Evolutionary conservation across 2,888 invertebrate genomes (phyloP).

Genomic region (Trichacis sp.): DNA sequence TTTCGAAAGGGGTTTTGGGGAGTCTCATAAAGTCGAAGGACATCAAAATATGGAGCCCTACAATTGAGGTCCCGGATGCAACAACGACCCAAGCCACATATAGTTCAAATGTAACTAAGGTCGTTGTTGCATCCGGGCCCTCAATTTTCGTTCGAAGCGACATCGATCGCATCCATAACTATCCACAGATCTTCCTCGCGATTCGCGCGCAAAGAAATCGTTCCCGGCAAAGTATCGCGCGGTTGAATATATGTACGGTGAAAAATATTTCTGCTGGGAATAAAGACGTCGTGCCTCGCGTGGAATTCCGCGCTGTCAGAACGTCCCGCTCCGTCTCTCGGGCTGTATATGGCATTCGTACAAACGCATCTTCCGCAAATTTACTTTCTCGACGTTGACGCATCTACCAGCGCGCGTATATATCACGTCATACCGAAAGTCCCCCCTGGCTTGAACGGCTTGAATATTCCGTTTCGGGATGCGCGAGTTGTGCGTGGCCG

Average conservation of each 20-base stretch:
- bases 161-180: too few relatives aligned
- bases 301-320: conserved; percentile 11
- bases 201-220: conserved; percentile 8
- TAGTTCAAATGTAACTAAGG: too few relatives aligned
- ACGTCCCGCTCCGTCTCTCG: not conserved
- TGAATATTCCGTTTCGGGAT: conserved; percentile 26
- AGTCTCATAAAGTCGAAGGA: too few relatives aligned
- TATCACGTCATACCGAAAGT: conserved; percentile 38
- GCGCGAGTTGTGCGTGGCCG: conserved; percentile 15
- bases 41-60: too few relatives aligned
- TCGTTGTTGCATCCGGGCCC: too few relatives aligned
- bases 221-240: too few relatives aligned
- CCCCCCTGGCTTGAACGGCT: conserved; percentile 40
- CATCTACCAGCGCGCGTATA: conserved; percentile 41
- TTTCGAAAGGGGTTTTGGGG: too few relatives aligned
- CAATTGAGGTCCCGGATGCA: too few relatives aligned
- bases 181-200: conserved; percentile 9
- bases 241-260: conserved; percentile 5
- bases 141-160: too few relatives aligned
- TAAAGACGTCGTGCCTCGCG: conserved; percentile 33
- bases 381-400: conserved; percentile 37
- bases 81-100: too few relatives aligned
- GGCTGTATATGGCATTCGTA: conserved; percentile 13
- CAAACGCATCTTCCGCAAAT: conserved; percentile 30
- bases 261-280: conserved; percentile 23